A percentile compares a stretch with the other conserved stretches of the same genome.
Conservation (phyloP, 2,797 vertebrate genomes). For the Tachyglossus aculeatus region DNA sequence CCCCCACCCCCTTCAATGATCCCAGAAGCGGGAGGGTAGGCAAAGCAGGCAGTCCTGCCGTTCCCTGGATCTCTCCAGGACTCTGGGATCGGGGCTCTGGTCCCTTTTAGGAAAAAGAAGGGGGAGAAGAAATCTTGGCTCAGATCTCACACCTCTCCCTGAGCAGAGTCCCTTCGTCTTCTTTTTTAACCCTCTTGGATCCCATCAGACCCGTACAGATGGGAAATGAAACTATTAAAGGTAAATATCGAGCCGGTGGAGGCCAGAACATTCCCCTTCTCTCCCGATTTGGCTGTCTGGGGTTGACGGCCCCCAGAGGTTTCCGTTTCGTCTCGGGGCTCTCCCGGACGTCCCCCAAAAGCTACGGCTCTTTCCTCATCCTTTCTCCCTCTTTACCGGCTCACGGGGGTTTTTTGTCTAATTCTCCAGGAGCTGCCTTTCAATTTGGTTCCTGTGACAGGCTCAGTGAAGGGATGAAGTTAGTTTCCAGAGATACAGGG, state of each 20-base stretch:
- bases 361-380: not conserved
- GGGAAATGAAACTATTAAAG: no score
- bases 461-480: slow-evolving; percentile 41
- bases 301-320: no score
- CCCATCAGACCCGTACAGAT: no score
- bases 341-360: no score
- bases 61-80: not conserved
- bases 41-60: no score
- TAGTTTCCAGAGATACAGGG: slow-evolving; percentile 31
- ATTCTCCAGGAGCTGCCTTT: slow-evolving; percentile 16
- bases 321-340: not conserved
- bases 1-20: no score
- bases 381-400: not conserved
- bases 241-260: no score
- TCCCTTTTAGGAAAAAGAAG: not conserved
- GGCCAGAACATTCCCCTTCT: no score
- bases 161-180: not conserved
- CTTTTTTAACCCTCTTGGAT: no score
- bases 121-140: not conserved
- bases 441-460: slow-evolving; percentile 35
- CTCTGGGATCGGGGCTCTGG: not conserved
- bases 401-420: slow-evolving; percentile 16
- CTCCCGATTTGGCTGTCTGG: no score
- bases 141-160: not conserved
- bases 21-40: no score